Evolutionary conservation across 1,140 invertebrate genomes (phyloP), one percentile per base, ranked within the genome.

Genomic region (Aphidius ervi): DNA sequence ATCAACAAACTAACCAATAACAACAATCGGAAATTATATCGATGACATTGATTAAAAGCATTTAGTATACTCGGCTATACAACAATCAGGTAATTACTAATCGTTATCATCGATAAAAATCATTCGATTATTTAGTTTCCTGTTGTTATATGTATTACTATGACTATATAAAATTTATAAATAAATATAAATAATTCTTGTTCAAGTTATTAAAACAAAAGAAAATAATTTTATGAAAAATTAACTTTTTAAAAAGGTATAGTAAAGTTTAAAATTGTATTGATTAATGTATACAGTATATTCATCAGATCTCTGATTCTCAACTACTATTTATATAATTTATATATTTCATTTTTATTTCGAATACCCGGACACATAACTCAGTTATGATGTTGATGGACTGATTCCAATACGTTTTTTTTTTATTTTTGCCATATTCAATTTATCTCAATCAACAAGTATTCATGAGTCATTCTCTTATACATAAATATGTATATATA

Each of bases 21-120:
- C 71, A 70, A 71, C 72, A 70, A 79, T 78, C 76, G 78, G 78
- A 80, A 80, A 80, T 80, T 80, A 75, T 75, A 73, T 75, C 76
- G 78, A 79, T 78, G 78, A 78, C 78, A 79, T 78, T 80, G 76
- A 79, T 80, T 80, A 62, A 78, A 80, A 79, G 77, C 73, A 73
- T 74, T 80, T 79, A 77, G 68, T 69, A 54, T 41, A 54, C 40
- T 70, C 65, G 66, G 70, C 53, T 40, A 20, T 50, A 52, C 39
- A 52, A 41, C 60, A 53, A 60, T 57, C 64, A 56, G 50, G 68
- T 78, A 78, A 78, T 79, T 79, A 80, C 78, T 75, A 78, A 78
- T 78, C 73, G 74, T 70, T 70, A 71, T 54, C 6, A 66, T 63
- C 16, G 23, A 31, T 16, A 16, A 16, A 16, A 16, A 16, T 16